Percentiles rank a stretch among this genome's conserved stretches.
Evolutionary conservation across 1,140 invertebrate species (phyloP).

Genomic region (Microplitis demolitor): DNA sequence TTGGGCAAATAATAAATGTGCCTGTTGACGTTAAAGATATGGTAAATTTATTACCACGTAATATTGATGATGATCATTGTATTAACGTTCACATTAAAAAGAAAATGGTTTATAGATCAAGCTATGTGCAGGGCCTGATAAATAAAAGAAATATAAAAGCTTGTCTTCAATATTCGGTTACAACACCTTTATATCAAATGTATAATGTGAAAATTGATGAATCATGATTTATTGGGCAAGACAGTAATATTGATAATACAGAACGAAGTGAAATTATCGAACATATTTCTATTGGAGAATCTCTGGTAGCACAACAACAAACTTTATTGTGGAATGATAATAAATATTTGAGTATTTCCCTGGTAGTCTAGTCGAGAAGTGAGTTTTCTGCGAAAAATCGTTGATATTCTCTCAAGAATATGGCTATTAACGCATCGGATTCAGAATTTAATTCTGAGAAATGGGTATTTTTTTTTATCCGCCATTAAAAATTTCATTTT

Average conservation of each 20-base stretch:
- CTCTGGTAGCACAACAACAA: constrained; percentile 40
- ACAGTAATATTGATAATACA: too few relatives aligned
- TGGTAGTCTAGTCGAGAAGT: too few relatives aligned
- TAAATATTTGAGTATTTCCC: constrained; percentile 39
- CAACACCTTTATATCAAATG: constrained; percentile 29
- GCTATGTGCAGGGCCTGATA: not conserved
- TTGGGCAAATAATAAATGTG: not conserved
- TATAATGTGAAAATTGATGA: constrained; percentile 26
- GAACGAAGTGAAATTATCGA: constrained; percentile 31
- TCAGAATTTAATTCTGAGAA: too few relatives aligned
- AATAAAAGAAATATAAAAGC: constrained; percentile 26
- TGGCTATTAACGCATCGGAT: too few relatives aligned
- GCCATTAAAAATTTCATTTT: too few relatives aligned
- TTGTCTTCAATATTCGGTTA: constrained; percentile 24
- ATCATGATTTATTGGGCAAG: too few relatives aligned
- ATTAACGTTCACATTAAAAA: not conserved
- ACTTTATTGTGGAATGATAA: constrained; percentile 46
- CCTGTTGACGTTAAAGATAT: not conserved
- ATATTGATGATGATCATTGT: not conserved
- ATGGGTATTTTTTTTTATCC: too few relatives aligned
- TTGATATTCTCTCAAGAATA: too few relatives aligned
- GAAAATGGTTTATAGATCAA: not conserved
- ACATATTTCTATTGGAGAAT: constrained; percentile 37
- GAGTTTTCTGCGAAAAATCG: too few relatives aligned
- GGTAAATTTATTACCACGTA: not conserved